Percentiles rank a stretch among this genome's conserved stretches.
Conservation (phyloP, 2,113 vertebrate species). For the Harpagus bidentatus region DNA sequence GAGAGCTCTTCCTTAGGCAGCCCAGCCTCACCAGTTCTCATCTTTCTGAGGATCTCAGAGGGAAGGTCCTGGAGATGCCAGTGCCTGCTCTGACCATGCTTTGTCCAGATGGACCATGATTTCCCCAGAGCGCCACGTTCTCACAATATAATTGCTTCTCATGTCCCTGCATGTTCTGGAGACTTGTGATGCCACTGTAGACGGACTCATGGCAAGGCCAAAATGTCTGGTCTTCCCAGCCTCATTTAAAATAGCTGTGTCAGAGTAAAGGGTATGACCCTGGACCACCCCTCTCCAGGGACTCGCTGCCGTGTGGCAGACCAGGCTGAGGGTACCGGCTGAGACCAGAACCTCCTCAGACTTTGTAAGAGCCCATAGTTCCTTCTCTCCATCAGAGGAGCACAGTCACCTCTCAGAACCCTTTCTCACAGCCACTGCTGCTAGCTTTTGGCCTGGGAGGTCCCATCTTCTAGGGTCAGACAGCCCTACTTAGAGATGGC, state of each 20-base stretch:
- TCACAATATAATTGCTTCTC: neutral
- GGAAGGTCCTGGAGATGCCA: neutral
- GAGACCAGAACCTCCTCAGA: neutral
- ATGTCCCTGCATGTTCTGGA: neutral
- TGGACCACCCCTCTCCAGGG: neutral
- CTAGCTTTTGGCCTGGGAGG: neutral
- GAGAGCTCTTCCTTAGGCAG: neutral
- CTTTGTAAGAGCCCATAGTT: neutral
- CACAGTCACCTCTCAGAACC: neutral
- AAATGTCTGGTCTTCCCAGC: neutral
- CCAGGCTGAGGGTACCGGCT: neutral
- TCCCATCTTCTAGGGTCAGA: neutral
- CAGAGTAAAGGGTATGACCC: neutral
- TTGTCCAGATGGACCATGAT: neutral
- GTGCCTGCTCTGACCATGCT: neutral
- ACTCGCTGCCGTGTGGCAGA: fast-evolving
- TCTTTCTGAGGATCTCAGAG: neutral
- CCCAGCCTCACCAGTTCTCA: neutral
- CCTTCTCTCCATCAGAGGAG: neutral
- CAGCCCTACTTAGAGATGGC: neutral
- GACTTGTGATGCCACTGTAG: neutral
- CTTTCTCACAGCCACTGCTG: neutral
- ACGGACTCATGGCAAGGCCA: neutral
- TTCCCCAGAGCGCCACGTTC: neutral
- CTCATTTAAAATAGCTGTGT: neutral